A percentile compares a stretch with the other conserved stretches of the same genome.
These are phyloP conservation scores for Aphelenchoides avenae DNA, from an alignment of 1,140 invertebrate genomes.

Conservation along the genomic window DNA sequence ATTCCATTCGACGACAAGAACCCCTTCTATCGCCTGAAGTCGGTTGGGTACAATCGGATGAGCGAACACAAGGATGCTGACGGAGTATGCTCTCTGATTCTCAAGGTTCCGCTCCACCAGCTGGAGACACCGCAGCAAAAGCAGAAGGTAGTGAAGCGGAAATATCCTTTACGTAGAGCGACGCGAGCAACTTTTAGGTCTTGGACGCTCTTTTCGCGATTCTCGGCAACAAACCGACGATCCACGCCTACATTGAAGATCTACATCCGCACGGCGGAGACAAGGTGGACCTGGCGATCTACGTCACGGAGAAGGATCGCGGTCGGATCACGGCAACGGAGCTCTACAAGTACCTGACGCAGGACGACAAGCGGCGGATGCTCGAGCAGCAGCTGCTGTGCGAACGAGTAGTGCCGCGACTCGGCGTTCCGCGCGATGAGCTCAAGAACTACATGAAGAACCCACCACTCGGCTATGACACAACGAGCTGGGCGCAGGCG, in stretches of 20 bases:
- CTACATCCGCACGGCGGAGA: conserved; percentile 18
- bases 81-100: conserved; percentile 31
- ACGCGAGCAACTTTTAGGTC: conserved; percentile 15
- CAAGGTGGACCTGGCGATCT: conserved; percentile 12
- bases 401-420: conserved; percentile 28
- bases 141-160: conserved; percentile 13
- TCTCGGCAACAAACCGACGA: conserved; percentile 6
- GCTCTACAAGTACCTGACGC: conserved; percentile 25
- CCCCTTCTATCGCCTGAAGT: conserved; percentile 33
- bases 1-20: conserved; percentile 19
- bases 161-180: not conserved
- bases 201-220: conserved; percentile 15
- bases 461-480: conserved; percentile 29
- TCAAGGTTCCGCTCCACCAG: conserved; percentile 7
- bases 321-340: conserved; percentile 15
- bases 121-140: conserved; percentile 15
- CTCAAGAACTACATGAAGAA: conserved; percentile 24
- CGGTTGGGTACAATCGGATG: conserved; percentile 31
- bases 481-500: conserved; percentile 27
- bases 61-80: conserved; percentile 35
- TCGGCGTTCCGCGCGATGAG: conserved; percentile 27
- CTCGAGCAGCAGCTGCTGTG: conserved; percentile 21
- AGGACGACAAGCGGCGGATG: conserved; percentile 11
- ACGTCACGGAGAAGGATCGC: conserved; percentile 7
- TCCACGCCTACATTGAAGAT: conserved; percentile 17